Evolutionary conservation across 2,888 invertebrate species (phyloP).

Genomic region (Thymelicus acteon): DNA sequence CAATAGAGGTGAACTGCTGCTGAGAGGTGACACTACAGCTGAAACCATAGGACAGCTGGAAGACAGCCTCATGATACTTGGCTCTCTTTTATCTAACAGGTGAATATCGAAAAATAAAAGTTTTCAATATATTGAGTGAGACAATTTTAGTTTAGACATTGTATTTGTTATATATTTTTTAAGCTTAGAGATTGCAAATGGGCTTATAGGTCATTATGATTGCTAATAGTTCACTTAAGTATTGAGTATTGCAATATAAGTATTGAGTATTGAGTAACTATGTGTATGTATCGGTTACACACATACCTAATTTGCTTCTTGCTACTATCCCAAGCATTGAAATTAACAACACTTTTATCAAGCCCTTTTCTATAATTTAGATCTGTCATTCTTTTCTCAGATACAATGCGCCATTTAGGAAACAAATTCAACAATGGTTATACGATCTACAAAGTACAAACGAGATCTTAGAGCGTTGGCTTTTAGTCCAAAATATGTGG

Average conservation of each 20-base stretch:
- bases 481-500: slow-evolving; percentile 99
- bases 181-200: background rate
- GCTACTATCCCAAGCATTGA: too few relatives aligned
- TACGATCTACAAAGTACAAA: slow-evolving; percentile 97
- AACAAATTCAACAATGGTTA: slow-evolving; percentile 98
- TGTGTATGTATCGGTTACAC: too few relatives aligned
- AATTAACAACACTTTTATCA: too few relatives aligned
- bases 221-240: too few relatives aligned
- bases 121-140: too few relatives aligned
- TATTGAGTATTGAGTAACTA: too few relatives aligned
- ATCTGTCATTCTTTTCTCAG: slow-evolving; percentile 66
- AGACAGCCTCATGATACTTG: slow-evolving; percentile 98
- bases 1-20: slow-evolving; percentile 95
- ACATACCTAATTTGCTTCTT: too few relatives aligned
- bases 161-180: background rate
- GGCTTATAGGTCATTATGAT: too few relatives aligned
- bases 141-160: background rate
- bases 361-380: background rate
- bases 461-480: slow-evolving; percentile 98
- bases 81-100: slow-evolving; percentile 96
- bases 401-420: slow-evolving; percentile 98
- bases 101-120: slow-evolving; percentile 51
- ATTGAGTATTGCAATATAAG: too few relatives aligned
- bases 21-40: slow-evolving; percentile 97
- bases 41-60: slow-evolving; percentile 97